phyloP scores from a whole-genome alignment of 1,140 invertebrate genomes.

The Caerostris extrusa region DNA sequence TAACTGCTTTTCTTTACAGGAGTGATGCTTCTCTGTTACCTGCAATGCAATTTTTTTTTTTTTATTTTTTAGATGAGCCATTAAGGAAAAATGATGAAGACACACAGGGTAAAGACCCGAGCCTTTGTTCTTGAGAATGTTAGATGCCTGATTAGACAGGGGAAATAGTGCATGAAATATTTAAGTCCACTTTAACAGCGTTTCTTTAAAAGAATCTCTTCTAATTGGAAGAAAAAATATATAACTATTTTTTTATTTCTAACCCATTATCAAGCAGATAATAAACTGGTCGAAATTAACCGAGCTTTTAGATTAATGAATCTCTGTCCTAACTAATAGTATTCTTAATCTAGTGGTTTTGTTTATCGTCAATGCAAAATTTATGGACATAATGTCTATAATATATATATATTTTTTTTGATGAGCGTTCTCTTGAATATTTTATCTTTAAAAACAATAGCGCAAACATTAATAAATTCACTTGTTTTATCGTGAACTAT shows the following conservation, averaged over 20 bases:
- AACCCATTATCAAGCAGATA: not conserved
- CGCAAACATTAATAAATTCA: no score
- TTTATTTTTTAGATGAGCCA: no score
- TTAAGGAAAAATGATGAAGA: not conserved
- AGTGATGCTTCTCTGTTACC: no score
- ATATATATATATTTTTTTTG: not conserved
- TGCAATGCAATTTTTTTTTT: no score
- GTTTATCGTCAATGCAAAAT: not conserved
- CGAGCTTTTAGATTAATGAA: not conserved
- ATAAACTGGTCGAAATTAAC: no score
- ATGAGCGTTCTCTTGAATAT: not conserved
- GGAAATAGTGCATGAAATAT: conserved; percentile 50
- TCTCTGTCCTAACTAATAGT: not conserved
- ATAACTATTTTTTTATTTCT: not conserved
- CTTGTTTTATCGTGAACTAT: no score
- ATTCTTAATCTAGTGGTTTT: not conserved
- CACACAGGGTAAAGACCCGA: not conserved
- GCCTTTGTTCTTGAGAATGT: not conserved
- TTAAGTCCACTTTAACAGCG: not conserved
- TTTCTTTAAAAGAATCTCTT: not conserved
- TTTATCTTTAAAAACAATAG: no score
- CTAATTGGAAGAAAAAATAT: not conserved
- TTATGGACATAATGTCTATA: not conserved
- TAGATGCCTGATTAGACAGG: conserved; percentile 17
- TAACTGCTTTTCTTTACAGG: no score